phyloP scores from a whole-genome alignment of 92 coral and sea anemone species.

The Porites divaricata region DNA sequence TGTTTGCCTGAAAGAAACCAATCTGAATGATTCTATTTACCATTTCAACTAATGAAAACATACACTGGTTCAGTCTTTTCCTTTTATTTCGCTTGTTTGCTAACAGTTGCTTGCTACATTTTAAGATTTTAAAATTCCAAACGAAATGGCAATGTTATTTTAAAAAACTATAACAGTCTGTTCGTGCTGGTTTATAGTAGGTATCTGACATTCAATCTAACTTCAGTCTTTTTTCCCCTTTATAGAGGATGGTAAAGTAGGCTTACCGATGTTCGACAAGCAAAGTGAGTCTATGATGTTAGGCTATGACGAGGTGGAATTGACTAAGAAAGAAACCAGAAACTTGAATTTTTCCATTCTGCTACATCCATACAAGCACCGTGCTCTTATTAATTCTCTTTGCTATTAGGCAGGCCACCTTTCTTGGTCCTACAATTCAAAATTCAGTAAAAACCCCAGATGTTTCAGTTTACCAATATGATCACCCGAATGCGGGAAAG shows the following conservation, averaged over 20 bases:
- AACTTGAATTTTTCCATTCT: background rate
- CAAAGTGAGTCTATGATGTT: slow-evolving; percentile 67
- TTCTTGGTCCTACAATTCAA: too few relatives aligned
- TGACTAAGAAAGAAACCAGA: background rate
- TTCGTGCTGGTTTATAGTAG: too few relatives aligned
- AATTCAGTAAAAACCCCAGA: too few relatives aligned
- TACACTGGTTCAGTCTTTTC: too few relatives aligned
- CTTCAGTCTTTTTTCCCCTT: background rate
- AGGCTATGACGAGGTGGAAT: background rate
- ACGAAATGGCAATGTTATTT: too few relatives aligned
- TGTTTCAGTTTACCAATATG: too few relatives aligned
- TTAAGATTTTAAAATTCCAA: background rate
- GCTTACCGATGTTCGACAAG: slow-evolving; percentile 85
- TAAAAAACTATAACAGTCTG: too few relatives aligned
- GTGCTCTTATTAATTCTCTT: background rate
- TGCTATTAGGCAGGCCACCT: too few relatives aligned
- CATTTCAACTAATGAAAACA: too few relatives aligned
- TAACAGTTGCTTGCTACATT: background rate
- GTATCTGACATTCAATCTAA: background rate
- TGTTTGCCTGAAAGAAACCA: too few relatives aligned
- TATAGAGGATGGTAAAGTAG: slow-evolving; percentile 72
- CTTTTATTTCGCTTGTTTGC: background rate
- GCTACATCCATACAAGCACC: background rate
- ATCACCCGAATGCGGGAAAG: too few relatives aligned
- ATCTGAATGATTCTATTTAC: too few relatives aligned